A percentile compares a stretch with the other conserved stretches of the same genome.
Conservation (phyloP, 2,888 invertebrate genomes). For the Apamea anceps region DNA sequence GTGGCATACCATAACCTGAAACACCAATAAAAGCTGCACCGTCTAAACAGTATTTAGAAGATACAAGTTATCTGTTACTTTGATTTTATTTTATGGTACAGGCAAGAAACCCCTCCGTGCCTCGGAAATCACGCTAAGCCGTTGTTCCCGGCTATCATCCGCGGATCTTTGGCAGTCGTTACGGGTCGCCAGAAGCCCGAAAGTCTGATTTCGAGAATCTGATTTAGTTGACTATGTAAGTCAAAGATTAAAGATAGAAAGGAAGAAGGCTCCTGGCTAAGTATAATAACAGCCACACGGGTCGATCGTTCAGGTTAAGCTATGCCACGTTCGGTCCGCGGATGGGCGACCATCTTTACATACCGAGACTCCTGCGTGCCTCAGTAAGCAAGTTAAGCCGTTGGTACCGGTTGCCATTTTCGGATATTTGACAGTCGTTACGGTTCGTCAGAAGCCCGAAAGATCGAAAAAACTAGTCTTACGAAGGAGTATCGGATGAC, state of each 20-base stretch:
- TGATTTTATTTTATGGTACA: neutral
- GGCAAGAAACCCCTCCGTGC: neutral
- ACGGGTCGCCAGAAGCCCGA: neutral
- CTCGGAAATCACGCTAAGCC: neutral
- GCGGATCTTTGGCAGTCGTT: neutral
- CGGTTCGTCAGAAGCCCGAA: neutral
- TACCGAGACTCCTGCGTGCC: neutral
- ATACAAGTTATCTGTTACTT: neutral
- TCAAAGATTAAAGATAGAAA: no score
- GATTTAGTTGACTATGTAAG: no score
- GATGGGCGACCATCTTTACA: no score
- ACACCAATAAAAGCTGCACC: neutral
- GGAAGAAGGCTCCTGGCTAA: no score
- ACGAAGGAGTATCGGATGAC: neutral
- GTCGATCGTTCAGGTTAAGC: no score
- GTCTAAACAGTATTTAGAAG: neutral
- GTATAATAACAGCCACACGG: no score
- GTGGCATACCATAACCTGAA: neutral
- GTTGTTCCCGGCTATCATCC: neutral
- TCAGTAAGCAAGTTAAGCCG: neutral
- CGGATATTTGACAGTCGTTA: neutral
- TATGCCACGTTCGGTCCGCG: no score
- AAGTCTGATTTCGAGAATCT: neutral
- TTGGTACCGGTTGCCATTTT: neutral
- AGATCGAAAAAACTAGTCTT: neutral